phyloP scores from a whole-genome alignment of 2,888 invertebrate genomes.

The Tenthredo mesomela region DNA sequence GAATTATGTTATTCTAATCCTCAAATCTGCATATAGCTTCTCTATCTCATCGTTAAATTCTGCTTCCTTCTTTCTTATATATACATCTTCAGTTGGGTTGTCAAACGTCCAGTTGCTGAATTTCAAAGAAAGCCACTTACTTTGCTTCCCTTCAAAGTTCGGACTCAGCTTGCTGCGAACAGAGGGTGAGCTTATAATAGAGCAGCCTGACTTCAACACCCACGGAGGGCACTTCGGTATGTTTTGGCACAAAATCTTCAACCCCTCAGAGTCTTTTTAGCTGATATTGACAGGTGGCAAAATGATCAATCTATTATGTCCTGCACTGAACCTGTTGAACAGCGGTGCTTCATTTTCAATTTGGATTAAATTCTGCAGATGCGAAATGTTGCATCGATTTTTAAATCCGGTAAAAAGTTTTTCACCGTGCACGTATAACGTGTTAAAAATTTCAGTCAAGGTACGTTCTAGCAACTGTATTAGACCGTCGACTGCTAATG shows the following conservation, averaged over 20 bases:
- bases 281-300: not conserved
- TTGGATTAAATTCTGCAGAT: not conserved
- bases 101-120: not conserved
- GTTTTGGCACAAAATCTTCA: not conserved
- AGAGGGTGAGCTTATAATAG: constrained; percentile 7
- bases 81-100: not conserved
- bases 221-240: not conserved
- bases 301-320: not conserved
- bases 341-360: not conserved
- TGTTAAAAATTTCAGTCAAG: not conserved
- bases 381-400: not conserved
- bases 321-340: not conserved
- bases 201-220: not conserved
- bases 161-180: not conserved
- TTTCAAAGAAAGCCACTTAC: not conserved
- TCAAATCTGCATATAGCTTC: not conserved
- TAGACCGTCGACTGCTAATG: not conserved
- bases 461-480: not conserved
- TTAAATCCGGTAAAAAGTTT: not conserved
- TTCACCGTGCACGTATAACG: not conserved
- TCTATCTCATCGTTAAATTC: not conserved
- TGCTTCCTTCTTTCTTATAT: not conserved
- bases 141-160: not conserved
- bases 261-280: not conserved
- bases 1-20: not conserved